Evolutionary conservation across 1,140 invertebrate genomes (phyloP).

Genomic region (Euura saliciscinereae): DNA sequence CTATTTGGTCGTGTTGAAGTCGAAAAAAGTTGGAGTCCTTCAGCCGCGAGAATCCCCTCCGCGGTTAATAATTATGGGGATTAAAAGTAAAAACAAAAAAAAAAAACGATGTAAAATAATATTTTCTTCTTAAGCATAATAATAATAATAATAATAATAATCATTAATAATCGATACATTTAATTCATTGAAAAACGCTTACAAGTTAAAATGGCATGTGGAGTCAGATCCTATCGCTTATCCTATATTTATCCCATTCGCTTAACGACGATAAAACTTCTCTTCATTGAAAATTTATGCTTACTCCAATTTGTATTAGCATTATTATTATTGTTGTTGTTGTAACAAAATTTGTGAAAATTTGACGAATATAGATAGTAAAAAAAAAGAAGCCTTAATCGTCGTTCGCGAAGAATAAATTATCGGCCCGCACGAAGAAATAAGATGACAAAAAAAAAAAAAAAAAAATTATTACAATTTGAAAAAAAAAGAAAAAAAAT

Average conservation of each 20-base stretch:
- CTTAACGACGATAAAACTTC: neutral
- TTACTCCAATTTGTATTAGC: neutral
- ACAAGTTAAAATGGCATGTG: slow-evolving; percentile 44
- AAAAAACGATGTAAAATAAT: neutral
- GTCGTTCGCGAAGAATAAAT: neutral
- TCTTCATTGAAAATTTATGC: neutral
- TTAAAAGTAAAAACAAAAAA: neutral
- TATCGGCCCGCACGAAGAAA: neutral
- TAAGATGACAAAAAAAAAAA: neutral
- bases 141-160: slow-evolving; percentile 12
- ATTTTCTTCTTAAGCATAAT: slow-evolving; percentile 9
- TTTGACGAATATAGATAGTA: neutral
- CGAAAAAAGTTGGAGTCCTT: neutral
- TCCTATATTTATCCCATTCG: neutral
- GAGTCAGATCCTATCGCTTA: slow-evolving; percentile 23
- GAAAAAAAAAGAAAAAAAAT: slow-evolving; percentile 4
- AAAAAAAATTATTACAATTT: neutral
- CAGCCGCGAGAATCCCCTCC: neutral
- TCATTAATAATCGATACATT: slow-evolving; percentile 9
- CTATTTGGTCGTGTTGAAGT: neutral
- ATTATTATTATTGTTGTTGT: neutral
- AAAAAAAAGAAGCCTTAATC: neutral
- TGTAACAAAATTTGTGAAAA: neutral
- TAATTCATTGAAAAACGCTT: slow-evolving; percentile 30
- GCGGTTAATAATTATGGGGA: neutral